Evolutionary conservation across 2,797 vertebrate species (phyloP).

Genomic region (Fratercula arctica): DNA sequence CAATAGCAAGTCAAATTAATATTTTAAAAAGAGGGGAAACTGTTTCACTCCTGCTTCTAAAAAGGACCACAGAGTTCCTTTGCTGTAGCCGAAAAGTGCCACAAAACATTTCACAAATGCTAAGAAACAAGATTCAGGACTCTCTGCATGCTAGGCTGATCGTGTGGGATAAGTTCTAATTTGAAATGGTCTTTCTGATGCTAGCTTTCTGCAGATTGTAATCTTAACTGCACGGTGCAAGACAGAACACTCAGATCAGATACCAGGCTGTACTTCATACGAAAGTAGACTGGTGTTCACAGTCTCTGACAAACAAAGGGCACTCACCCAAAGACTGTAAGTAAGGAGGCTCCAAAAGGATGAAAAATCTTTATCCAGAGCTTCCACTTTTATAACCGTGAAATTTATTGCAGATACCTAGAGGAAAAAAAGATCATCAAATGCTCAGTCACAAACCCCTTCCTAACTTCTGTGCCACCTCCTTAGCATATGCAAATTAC

Average conservation of each 20-base stretch:
- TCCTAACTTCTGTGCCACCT: background rate
- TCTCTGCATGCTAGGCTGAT: background rate
- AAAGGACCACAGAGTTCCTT: background rate
- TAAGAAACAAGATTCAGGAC: background rate
- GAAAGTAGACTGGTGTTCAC: background rate
- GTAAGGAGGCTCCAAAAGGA: conserved; percentile 36
- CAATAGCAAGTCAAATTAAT: background rate
- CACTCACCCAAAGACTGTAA: conserved; percentile 75
- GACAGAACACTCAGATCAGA: fast-evolving
- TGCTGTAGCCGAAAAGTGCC: background rate
- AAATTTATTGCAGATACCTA: conserved; percentile 48
- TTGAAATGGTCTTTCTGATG: background rate
- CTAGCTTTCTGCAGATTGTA: background rate
- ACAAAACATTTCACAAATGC: background rate
- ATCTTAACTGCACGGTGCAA: background rate
- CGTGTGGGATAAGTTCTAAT: background rate
- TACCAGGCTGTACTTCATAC: background rate
- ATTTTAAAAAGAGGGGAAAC: background rate
- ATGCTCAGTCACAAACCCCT: background rate
- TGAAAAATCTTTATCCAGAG: conserved; percentile 71
- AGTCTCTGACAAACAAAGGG: background rate
- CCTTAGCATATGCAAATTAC: background rate
- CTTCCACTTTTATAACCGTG: conserved; percentile 68
- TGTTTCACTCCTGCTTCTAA: background rate
- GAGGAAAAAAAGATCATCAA: background rate